phyloP scores from a whole-genome alignment of 2,888 invertebrate genomes.

The Zelleria hepariella region DNA sequence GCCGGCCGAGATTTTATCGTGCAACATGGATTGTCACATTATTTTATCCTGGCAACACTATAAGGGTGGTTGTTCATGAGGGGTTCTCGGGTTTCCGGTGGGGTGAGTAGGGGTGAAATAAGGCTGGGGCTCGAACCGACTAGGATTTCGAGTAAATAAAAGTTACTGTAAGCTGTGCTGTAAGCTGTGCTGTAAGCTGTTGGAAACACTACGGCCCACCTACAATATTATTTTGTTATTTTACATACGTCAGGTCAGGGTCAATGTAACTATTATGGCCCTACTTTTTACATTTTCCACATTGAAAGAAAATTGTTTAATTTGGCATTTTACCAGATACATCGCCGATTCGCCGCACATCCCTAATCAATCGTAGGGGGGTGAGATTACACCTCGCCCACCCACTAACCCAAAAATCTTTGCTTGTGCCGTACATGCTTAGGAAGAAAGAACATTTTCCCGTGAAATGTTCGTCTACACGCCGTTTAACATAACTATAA shows the following conservation, averaged over 20 bases:
- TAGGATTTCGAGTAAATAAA: too few species aligned
- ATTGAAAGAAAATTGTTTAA: neutral
- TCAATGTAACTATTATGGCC: neutral
- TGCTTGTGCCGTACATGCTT: conserved; percentile 7
- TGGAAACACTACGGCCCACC: too few species aligned
- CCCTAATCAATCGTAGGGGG: conserved; percentile 21
- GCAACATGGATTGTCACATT: neutral
- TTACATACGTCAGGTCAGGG: too few species aligned
- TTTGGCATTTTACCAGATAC: neutral
- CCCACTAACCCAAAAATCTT: conserved; percentile 15
- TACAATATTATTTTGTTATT: too few species aligned
- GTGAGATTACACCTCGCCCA: conserved; percentile 27
- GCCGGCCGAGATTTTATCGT: neutral
- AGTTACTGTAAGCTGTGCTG: too few species aligned
- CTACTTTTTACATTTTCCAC: neutral
- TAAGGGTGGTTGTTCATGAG: too few species aligned
- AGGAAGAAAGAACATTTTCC: conserved; percentile 17
- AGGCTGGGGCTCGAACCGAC: too few species aligned
- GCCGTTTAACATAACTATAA: conserved; percentile 44
- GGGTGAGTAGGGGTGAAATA: neutral
- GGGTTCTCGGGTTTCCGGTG: neutral
- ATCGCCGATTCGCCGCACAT: neutral
- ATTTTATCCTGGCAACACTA: neutral
- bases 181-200: too few species aligned
- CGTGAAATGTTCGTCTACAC: conserved; percentile 22